Base-by-base conservation (phyloP, 2,797 vertebrate species). In the Anguilla marmorata region DNA sequence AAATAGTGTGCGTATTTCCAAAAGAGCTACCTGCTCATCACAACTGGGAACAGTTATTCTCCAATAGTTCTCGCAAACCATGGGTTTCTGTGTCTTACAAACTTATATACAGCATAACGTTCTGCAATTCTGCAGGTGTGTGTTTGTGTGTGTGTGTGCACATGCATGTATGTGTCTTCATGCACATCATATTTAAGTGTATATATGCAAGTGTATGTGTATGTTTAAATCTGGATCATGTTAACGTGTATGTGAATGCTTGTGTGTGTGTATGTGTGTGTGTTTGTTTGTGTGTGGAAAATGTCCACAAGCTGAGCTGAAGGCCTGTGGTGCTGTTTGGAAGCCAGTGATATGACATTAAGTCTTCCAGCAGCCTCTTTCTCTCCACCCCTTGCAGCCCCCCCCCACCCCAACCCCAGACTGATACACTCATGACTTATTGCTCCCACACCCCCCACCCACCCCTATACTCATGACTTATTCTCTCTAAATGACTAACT, bases 271-370 rank as follows among this genome's bases (percentile, higher is more conserved):
- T 92, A 87, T 92, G 86, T 92, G 88, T 90, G 90, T 66, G 79
- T 90, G 91, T 91, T 91, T 92, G 85, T 93, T 86, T 93, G 93
- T 95, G 91, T 45, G 21, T 85, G 30, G 37, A 60, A 19, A 85
- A 41, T 12, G 1, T 60, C 37, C 54, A 60, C 27, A 60, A 12
- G 54, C 45, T 5, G 21, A 7, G 58, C 30, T 30, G 12, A 60
- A 58, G 52, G 14, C 30, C 84, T 82, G 37, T 1, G 1, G 33
- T 27, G 58, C 12, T 48, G 50, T 37, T 41, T 85, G 21, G 54
- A 66, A 41, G 12, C 1, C 69, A 12, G 9, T 86, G 85, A 63
- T 56, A 30, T 69, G 24, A 6, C 37, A 41, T 1, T 37, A 66
- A 69, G 45, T 69, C 45, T 19, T 48, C 58, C 37, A 72, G 63